phyloP scores from a whole-genome alignment of 2,113 vertebrate genomes.

The Microcebus tavaratra region DNA sequence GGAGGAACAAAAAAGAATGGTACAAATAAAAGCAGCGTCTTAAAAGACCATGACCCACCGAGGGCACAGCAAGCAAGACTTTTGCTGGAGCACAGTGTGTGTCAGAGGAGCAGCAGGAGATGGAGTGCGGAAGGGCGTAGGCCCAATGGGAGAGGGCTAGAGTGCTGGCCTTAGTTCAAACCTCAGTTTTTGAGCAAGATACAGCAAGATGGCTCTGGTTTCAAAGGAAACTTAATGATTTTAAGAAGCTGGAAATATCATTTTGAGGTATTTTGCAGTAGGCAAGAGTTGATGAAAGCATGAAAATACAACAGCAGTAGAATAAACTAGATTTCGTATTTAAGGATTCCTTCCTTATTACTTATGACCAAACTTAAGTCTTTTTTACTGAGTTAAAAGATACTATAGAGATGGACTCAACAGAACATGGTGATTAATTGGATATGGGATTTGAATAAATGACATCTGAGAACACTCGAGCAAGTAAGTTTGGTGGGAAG shows the following conservation, averaged over 20 bases:
- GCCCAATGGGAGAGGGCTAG: background rate
- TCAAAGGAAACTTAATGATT: constrained; percentile 19
- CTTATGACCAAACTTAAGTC: background rate
- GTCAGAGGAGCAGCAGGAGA: background rate
- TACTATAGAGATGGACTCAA: background rate
- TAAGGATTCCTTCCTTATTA: background rate
- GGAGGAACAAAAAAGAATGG: background rate
- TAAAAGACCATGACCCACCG: background rate
- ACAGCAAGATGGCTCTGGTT: background rate
- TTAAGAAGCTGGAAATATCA: background rate
- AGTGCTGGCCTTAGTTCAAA: background rate
- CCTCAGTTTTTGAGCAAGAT: background rate
- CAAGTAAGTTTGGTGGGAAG: background rate
- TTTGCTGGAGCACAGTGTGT: background rate
- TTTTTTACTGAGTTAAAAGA: background rate
- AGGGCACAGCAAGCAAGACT: background rate
- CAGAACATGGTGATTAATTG: background rate
- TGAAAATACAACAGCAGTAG: background rate
- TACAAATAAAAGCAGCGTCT: background rate
- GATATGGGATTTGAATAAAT: background rate
- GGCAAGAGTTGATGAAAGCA: background rate
- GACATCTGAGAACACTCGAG: background rate
- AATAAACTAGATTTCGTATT: background rate
- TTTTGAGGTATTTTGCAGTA: constrained; percentile 31
- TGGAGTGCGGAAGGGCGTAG: background rate